Conservation (phyloP, 2,113 vertebrate species). For the Mesembrinibis cayennensis region DNA sequence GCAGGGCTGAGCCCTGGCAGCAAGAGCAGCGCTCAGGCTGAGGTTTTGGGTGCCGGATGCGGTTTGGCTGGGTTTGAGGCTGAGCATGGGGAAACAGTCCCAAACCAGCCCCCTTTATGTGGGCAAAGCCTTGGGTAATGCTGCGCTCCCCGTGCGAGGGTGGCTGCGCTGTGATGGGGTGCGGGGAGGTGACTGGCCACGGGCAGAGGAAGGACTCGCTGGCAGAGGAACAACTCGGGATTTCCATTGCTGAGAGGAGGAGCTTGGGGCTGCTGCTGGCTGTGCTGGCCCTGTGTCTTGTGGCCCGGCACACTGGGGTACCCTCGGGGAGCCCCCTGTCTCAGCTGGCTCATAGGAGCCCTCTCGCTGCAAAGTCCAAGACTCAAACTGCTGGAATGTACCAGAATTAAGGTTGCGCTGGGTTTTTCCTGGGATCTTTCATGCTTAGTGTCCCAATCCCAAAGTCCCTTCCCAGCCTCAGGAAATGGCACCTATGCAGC, state of each 20-base stretch:
- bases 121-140: neutral
- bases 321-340: neutral
- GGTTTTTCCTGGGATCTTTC: neutral
- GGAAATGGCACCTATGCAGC: neutral
- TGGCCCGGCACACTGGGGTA: neutral
- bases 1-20: neutral
- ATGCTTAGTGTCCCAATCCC: neutral
- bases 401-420: neutral
- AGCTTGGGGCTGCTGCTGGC: neutral
- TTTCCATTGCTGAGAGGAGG: neutral
- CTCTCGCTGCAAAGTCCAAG: neutral
- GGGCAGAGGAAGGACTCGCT: neutral
- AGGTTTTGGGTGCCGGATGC: neutral
- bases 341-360: neutral
- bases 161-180: neutral
- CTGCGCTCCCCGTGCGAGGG: neutral
- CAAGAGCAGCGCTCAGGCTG: neutral
- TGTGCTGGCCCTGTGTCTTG: neutral
- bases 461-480: neutral
- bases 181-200: neutral
- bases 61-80: neutral
- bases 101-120: neutral
- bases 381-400: neutral
- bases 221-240: neutral
- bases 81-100: neutral